These are phyloP conservation scores for Dryomyza anilis DNA, from an alignment of 2,888 invertebrate species.

Conservation along the genomic window DNA sequence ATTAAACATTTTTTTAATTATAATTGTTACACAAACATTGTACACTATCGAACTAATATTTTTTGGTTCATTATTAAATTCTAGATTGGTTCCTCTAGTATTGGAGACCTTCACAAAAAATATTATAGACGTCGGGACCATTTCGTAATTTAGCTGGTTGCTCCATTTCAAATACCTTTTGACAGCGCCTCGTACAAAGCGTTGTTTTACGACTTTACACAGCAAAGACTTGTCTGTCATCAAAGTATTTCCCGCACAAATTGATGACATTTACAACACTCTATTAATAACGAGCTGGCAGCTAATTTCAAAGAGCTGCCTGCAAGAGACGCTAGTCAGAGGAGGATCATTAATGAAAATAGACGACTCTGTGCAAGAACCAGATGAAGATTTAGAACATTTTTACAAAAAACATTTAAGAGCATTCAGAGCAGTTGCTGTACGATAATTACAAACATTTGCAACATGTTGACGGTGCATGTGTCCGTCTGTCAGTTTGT, in stretches of 20 bases:
- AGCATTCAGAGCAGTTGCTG: neutral
- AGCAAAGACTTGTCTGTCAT: constrained; percentile 4
- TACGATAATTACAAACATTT: neutral
- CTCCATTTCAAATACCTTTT: too few relatives aligned
- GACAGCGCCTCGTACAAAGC: too few relatives aligned
- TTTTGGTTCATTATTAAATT: too few relatives aligned
- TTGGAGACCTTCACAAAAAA: too few relatives aligned
- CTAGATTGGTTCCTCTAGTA: too few relatives aligned
- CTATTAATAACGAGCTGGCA: constrained; percentile 3
- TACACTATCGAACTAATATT: too few relatives aligned
- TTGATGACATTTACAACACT: constrained; percentile 11
- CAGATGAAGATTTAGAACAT: neutral
- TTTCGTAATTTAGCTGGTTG: too few relatives aligned
- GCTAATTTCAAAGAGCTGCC: neutral
- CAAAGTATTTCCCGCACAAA: constrained; percentile 14
- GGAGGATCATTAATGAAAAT: constrained; percentile 3
- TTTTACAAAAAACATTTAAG: neutral
- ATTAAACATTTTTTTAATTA: too few relatives aligned
- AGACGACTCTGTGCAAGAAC: neutral
- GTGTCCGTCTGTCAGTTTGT: too few relatives aligned
- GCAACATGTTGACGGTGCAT: neutral
- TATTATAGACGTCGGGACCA: too few relatives aligned
- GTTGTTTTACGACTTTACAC: too few relatives aligned
- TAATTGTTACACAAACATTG: too few relatives aligned
- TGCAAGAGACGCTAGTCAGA: neutral